These are phyloP conservation scores for Euthynnus affinis DNA, from an alignment of 2,797 vertebrate species.

Conservation along the genomic window DNA sequence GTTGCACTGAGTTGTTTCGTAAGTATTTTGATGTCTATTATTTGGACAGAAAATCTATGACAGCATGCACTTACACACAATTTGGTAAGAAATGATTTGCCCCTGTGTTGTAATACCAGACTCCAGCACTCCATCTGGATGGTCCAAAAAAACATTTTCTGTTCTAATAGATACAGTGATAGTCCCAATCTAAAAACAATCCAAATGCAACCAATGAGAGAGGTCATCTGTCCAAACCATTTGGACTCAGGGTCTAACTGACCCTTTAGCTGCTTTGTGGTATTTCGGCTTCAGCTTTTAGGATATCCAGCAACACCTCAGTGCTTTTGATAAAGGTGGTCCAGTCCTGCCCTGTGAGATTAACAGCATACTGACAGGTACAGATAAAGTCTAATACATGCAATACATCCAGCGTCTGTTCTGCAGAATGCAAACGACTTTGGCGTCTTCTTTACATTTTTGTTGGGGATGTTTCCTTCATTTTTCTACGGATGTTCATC, in stretches of 20 bases:
- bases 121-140: background rate
- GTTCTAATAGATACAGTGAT: background rate
- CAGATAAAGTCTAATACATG: background rate
- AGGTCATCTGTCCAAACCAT: background rate
- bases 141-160: background rate
- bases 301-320: background rate
- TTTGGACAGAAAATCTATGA: background rate
- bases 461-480: slow-evolving; percentile 1
- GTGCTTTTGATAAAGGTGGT: background rate
- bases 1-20: background rate
- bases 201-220: background rate
- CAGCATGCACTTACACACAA: background rate
- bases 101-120: background rate
- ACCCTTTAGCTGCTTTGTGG: background rate
- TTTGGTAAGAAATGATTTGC: background rate
- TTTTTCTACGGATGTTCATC: slow-evolving; percentile 63
- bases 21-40: background rate
- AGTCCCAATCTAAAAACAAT: background rate
- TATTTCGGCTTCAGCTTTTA: background rate
- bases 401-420: background rate
- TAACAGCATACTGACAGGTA: background rate
- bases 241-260: background rate
- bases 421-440: background rate
- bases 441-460: too few species aligned
- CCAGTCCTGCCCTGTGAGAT: slow-evolving; percentile 1